Evolutionary conservation across 2,113 vertebrate species (phyloP).

Genomic region (Protobothrops flavoviridis): DNA sequence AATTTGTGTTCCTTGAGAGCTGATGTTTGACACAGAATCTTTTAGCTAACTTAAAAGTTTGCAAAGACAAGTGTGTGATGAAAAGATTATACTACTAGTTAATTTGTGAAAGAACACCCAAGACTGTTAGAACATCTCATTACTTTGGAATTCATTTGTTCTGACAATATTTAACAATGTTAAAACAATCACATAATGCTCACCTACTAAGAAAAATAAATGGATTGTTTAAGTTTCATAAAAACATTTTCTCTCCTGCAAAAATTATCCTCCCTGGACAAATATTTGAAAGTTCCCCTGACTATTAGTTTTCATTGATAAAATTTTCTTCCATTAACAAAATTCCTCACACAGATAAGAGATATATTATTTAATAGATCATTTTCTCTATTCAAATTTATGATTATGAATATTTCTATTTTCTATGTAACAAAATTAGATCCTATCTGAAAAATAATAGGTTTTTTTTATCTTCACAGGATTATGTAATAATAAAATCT

Average conservation of each 20-base stretch:
- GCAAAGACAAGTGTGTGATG: slow-evolving; percentile 9
- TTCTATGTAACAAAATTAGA: slow-evolving; percentile 1
- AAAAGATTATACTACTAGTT: slow-evolving; percentile 26
- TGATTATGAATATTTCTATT: not conserved
- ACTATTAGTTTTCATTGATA: not conserved
- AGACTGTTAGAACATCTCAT: slow-evolving; percentile 32
- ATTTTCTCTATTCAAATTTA: not conserved
- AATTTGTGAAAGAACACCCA: slow-evolving; percentile 48
- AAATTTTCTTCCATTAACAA: slow-evolving; percentile 25
- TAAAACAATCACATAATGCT: slow-evolving; percentile 28
- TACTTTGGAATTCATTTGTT: slow-evolving; percentile 15
- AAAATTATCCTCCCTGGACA: not conserved
- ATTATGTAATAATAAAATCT: not conserved
- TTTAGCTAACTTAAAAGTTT: slow-evolving; percentile 28
- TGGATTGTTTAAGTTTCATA: not conserved
- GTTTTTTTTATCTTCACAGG: not conserved
- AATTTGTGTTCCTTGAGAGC: not conserved
- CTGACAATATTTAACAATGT: slow-evolving; percentile 27
- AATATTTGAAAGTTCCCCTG: slow-evolving; percentile 9
- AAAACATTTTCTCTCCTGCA: slow-evolving; percentile 8
- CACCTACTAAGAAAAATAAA: not conserved
- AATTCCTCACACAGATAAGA: not conserved
- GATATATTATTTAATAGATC: slow-evolving; percentile 11
- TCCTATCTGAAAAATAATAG: not conserved
- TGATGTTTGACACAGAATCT: not conserved